Conservation (phyloP, 1,140 invertebrate species). For the Ectropis grisescens region DNA sequence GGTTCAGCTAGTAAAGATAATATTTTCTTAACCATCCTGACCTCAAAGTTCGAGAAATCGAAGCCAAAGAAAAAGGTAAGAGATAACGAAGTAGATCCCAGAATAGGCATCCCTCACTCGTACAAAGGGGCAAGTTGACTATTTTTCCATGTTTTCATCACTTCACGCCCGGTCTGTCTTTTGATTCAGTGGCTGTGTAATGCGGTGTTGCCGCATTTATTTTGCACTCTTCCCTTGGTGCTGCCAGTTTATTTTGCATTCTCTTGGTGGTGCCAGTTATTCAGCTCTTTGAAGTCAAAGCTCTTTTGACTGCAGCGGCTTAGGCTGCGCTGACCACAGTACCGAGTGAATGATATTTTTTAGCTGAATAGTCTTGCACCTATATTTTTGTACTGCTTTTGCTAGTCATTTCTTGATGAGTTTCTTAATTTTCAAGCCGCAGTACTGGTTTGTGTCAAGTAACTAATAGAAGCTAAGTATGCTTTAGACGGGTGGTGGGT, state of each 20-base stretch:
- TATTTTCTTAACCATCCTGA: too few relatives aligned
- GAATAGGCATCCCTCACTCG: conserved; percentile 42
- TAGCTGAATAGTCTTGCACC: conserved; percentile 20
- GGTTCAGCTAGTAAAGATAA: too few relatives aligned
- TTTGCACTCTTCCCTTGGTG: conserved; percentile 55
- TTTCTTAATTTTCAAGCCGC: too few relatives aligned
- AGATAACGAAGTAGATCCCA: too few relatives aligned
- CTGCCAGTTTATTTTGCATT: conserved; percentile 60
- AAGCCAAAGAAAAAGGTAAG: too few relatives aligned
- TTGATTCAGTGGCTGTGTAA: conserved; percentile 66
- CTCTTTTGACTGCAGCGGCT: conserved; percentile 51
- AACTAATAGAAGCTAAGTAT: too few relatives aligned
- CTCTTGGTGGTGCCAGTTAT: conserved; percentile 52
- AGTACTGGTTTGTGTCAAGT: too few relatives aligned
- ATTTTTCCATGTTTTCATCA: conserved; percentile 64
- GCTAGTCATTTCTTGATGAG: too few relatives aligned
- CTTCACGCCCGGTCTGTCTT: conserved; percentile 60
- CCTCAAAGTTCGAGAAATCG: too few relatives aligned
- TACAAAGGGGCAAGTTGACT: conserved; percentile 36
- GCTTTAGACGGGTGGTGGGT: too few relatives aligned
- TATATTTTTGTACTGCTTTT: conserved; percentile 14
- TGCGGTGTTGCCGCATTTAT: conserved; percentile 61
- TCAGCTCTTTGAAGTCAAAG: conserved; percentile 59
- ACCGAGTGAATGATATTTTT: conserved; percentile 49
- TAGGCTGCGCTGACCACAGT: conserved; percentile 46